phyloP scores from a whole-genome alignment of 2,797 vertebrate species.

The Botia almorhae region DNA sequence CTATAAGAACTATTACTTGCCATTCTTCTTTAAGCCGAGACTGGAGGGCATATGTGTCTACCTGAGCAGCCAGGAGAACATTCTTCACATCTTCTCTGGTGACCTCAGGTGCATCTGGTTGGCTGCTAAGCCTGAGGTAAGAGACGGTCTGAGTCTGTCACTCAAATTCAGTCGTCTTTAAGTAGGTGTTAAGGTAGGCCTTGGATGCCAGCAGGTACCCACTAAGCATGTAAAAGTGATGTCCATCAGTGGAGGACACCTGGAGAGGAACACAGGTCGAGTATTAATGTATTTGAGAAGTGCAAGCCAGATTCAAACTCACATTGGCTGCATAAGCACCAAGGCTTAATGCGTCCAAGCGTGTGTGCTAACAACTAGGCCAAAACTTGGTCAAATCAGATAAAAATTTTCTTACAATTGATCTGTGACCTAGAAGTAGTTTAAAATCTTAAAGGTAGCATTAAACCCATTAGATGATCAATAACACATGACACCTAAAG shows the following conservation, averaged over 20 bases:
- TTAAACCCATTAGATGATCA: too few relatives aligned
- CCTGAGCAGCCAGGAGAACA: slow-evolving; percentile 97
- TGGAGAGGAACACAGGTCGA: slow-evolving; percentile 56
- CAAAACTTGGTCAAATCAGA: too few relatives aligned
- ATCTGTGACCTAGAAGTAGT: too few relatives aligned
- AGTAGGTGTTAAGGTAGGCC: slow-evolving; percentile 92
- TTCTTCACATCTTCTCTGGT: slow-evolving; percentile 98
- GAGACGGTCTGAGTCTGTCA: slow-evolving; percentile 86
- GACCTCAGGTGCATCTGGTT: slow-evolving; percentile 90
- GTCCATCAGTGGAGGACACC: slow-evolving; percentile 95
- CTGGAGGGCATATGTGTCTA: slow-evolving; percentile 55
- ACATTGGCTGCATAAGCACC: too few relatives aligned
- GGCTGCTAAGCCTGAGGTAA: slow-evolving; percentile 81
- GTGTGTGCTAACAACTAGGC: too few relatives aligned
- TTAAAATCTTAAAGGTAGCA: too few relatives aligned
- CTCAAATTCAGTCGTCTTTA: slow-evolving; percentile 95
- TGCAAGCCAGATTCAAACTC: too few relatives aligned
- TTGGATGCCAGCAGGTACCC: slow-evolving; percentile 96
- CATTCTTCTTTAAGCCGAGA: not conserved
- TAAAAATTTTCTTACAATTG: too few relatives aligned
- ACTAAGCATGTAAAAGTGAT: slow-evolving; percentile 94
- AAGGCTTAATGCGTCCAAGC: too few relatives aligned
- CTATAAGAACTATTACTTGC: too few relatives aligned
- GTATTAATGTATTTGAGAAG: not conserved
- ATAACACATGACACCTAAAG: slow-evolving; percentile 80